Conservation (phyloP, 2,113 vertebrate species). For the Oreotragus oreotragus region DNA sequence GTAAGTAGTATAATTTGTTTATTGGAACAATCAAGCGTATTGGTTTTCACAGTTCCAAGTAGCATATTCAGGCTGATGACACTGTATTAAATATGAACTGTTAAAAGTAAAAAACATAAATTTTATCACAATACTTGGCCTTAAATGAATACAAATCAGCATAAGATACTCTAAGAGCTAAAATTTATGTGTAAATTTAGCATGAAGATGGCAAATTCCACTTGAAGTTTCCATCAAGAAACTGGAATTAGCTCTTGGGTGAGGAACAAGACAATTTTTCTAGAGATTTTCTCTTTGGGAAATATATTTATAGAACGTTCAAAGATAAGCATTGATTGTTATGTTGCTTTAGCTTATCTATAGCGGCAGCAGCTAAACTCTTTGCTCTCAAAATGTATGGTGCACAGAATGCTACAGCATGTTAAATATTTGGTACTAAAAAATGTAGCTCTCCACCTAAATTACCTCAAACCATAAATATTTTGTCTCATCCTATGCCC, state of each 20-base stretch:
- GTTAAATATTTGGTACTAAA: neutral
- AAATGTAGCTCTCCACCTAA: neutral
- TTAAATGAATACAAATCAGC: neutral
- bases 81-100: neutral
- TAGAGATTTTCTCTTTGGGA: neutral
- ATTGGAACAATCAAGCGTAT: neutral
- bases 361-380: neutral
- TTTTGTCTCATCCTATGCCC: neutral
- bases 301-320: neutral
- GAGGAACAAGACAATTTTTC: neutral
- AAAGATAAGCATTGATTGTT: neutral
- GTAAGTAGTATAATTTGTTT: neutral
- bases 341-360: neutral
- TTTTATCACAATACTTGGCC: neutral
- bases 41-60: neutral
- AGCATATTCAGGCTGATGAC: neutral
- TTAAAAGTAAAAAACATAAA: neutral
- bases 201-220: neutral
- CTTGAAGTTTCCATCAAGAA: neutral
- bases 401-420: neutral
- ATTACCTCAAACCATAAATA: neutral
- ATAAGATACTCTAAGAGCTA: neutral
- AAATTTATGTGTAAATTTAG: neutral
- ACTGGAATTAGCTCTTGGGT: neutral
- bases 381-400: neutral